Conservation (phyloP, 2,113 vertebrate species). For the Heterotis niloticus region DNA sequence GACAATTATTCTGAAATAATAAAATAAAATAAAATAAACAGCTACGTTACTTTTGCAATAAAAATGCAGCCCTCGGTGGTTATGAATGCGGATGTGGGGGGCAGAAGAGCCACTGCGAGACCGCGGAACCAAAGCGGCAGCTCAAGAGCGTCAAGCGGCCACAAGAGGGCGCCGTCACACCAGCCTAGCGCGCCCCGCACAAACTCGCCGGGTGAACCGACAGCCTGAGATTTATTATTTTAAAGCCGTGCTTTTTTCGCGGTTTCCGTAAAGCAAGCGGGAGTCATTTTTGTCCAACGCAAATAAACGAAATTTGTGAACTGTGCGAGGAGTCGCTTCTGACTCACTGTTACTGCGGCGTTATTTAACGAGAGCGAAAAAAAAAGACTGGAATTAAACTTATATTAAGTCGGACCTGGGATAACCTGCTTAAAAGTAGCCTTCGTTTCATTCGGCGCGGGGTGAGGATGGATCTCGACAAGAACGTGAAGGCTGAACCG, state of each 20-base stretch:
- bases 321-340: neutral
- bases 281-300: neutral
- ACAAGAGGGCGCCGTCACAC: no score
- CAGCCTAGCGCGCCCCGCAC: neutral
- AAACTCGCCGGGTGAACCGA: no score
- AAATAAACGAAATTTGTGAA: neutral
- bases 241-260: neutral
- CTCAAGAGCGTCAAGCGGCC: no score
- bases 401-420: neutral
- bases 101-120: no score
- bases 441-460: conserved; percentile 5
- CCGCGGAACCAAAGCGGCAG: no score
- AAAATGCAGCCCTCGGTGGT: no score
- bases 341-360: neutral
- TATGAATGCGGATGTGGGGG: no score
- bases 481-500: conserved; percentile 4
- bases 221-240: neutral
- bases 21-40: no score
- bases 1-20: no score
- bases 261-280: neutral
- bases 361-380: conserved; percentile 12
- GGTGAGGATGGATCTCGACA: neutral
- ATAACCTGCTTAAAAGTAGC: conserved; percentile 4
- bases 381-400: conserved; percentile 14
- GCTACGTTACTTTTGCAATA: no score